Evolutionary conservation across 2,797 vertebrate species (phyloP).

Genomic region (Smutsia gigantea): DNA sequence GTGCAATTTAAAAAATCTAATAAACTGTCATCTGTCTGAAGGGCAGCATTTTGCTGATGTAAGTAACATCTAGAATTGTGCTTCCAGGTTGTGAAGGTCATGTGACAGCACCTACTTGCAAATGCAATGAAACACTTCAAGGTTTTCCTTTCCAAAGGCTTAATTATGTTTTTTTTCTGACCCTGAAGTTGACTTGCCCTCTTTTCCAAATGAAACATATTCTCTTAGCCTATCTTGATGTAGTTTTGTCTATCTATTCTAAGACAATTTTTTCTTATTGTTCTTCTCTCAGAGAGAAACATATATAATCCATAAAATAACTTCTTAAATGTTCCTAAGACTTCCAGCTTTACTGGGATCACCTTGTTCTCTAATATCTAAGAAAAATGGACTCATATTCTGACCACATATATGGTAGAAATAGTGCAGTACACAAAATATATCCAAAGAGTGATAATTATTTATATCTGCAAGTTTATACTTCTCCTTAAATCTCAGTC

Average conservation of each 20-base stretch:
- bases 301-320: neutral
- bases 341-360: neutral
- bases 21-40: constrained; percentile 52
- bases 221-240: neutral
- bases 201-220: neutral
- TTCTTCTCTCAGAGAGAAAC: neutral
- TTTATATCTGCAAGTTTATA: neutral
- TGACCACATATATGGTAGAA: neutral
- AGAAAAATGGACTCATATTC: neutral
- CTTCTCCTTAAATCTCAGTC: neutral
- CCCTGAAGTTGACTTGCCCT: neutral
- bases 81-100: neutral
- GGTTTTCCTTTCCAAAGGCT: neutral
- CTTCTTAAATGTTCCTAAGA: neutral
- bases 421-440: neutral
- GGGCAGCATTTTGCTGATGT: constrained; percentile 34
- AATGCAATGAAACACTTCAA: neutral
- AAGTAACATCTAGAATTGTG: neutral
- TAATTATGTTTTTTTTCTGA: neutral
- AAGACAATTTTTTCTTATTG: neutral
- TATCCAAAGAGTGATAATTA: neutral
- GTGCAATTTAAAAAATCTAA: constrained; percentile 42
- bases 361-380: neutral
- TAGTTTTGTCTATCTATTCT: neutral
- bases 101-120: neutral